phyloP scores from a whole-genome alignment of 2,113 vertebrate genomes.

The Bungarus multicinctus region DNA sequence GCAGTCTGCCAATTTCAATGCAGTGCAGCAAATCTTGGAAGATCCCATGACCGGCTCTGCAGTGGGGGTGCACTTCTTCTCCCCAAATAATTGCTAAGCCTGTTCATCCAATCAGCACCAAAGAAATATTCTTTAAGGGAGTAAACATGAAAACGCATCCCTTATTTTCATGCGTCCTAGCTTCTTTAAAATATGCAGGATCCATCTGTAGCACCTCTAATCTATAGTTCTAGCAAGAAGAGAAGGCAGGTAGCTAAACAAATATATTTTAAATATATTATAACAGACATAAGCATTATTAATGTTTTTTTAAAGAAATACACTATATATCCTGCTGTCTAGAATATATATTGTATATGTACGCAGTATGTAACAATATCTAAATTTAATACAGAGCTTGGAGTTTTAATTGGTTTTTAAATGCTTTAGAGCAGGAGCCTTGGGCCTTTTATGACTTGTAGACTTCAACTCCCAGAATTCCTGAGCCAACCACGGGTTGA shows the following conservation, averaged over 20 bases:
- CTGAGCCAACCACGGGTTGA: background rate
- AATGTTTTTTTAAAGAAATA: background rate
- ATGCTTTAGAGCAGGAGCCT: fast-evolving
- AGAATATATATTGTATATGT: fast-evolving
- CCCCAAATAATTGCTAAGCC: background rate
- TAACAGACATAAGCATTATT: background rate
- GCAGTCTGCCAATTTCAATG: background rate
- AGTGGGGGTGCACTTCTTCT: background rate
- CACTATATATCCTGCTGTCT: fast-evolving
- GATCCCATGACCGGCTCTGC: too few relatives aligned
- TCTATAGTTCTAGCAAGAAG: fast-evolving
- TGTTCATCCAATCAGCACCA: background rate
- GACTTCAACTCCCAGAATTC: background rate
- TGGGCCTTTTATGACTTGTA: background rate
- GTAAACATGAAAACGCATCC: background rate
- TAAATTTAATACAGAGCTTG: background rate
- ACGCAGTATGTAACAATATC: background rate
- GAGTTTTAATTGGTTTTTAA: fast-evolving
- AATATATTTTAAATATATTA: fast-evolving
- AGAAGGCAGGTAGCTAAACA: background rate
- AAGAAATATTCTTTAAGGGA: background rate
- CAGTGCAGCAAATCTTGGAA: background rate
- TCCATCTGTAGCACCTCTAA: too few relatives aligned
- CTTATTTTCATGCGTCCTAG: background rate
- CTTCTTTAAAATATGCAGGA: background rate